Evolutionary conservation across 2,888 invertebrate species (phyloP), one percentile per base, ranked within the genome.

Genomic region (Monoplex corrugatus): DNA sequence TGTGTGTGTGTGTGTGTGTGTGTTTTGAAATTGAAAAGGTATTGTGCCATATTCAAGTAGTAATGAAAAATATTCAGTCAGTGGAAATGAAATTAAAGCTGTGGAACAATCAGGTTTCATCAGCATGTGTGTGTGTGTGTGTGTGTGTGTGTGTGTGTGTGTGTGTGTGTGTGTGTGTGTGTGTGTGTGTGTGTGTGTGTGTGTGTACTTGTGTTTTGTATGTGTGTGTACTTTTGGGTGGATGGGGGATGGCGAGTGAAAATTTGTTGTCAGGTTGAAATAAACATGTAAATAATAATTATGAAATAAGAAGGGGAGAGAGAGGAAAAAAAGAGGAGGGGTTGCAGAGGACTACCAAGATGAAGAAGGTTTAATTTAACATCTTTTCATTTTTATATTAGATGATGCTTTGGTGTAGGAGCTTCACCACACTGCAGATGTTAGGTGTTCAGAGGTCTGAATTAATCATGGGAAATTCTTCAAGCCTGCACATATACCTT

Each of bases 161-260:
- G 57, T 57, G 57, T 57, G 57, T 57, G 57, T 57, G 57, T 57
- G 57, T 57, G 57, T 57, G 57, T 57, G 57, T 57, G 57, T 57
- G 57, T 57, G 57, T 57, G 57, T 57, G 57, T 57, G 57, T 57
- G 57, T 57, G 57, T 57, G 57, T 57, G 57, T 57, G 57, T 57
- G 57, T 57, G 57, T 57, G 57, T 57, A 23, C 19, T 19, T 50
- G 50, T 50, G 50, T 50, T 8, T 50, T 50, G 28, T n/a, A 32
- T 72, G 23, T 72, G 23, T n/a, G n/a, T 72, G 72, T 72, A 32
- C 32, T 10, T 72, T 28, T 72, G 72, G 10, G 72, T 72, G 72
- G 10, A 1, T 72, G 72, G 23, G 72, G 10, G 72, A 32, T n/a
- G 28, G 68, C n/a, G 68, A 68, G 68, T 50, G 50, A 13, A 19